Conservation (phyloP, 2,888 invertebrate genomes). For the Hypomecis punctinalis region DNA sequence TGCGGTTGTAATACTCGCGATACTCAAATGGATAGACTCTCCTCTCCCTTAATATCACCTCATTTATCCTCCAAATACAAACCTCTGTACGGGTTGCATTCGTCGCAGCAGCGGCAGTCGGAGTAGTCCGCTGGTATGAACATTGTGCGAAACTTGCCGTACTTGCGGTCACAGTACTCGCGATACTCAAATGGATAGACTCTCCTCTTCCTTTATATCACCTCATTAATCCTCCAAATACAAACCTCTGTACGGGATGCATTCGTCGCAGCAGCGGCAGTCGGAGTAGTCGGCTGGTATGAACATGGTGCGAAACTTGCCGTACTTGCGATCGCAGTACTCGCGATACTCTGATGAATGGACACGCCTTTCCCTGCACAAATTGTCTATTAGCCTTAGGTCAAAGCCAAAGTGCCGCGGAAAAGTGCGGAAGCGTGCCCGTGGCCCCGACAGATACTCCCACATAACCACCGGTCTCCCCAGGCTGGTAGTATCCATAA, state of each 20-base stretch:
- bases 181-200: constrained; percentile 62
- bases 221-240: no score
- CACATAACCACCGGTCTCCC: no score
- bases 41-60: no score
- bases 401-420: no score
- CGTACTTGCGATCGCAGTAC: constrained; percentile 74
- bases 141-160: constrained; percentile 72
- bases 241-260: constrained; percentile 72
- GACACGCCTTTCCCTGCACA: constrained; percentile 67
- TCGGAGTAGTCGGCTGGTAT: constrained; percentile 70
- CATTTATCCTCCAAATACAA: no score
- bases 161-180: constrained; percentile 70
- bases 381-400: not conserved
- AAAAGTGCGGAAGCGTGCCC: no score
- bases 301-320: constrained; percentile 71
- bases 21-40: no score
- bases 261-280: constrained; percentile 78
- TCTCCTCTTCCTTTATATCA: constrained; percentile 60
- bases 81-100: constrained; percentile 77
- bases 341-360: constrained; percentile 57
- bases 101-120: constrained; percentile 76
- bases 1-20: no score
- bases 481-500: no score
- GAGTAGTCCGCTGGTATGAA: constrained; percentile 72
- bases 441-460: no score